phyloP scores from a whole-genome alignment of 2,797 vertebrate species.

The Vireo griseus region DNA sequence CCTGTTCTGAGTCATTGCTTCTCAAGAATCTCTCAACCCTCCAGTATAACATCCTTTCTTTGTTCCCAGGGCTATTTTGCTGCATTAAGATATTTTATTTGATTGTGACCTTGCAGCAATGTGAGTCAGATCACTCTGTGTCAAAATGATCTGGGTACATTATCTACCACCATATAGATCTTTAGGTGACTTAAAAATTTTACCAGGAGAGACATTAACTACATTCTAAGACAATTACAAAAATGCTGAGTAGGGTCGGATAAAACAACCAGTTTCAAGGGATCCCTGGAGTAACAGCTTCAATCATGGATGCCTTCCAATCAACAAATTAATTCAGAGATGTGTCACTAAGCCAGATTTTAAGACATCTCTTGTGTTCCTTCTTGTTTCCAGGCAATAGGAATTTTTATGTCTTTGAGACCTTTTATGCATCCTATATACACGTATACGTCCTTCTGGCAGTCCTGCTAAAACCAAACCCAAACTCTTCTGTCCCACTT shows the following conservation, averaged over 20 bases:
- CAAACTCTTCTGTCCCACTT: not conserved
- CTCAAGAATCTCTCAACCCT: not conserved
- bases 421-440: not conserved
- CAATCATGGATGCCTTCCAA: not conserved
- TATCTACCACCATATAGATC: not conserved
- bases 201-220: not conserved
- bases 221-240: not conserved
- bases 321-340: not conserved
- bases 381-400: not conserved
- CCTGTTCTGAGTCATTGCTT: not conserved
- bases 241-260: not conserved
- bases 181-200: not conserved
- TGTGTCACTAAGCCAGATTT: not conserved
- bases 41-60: not conserved
- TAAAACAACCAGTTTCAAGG: not conserved
- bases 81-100: not conserved
- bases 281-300: not conserved
- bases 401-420: not conserved
- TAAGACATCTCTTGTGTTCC: not conserved
- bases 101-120: not conserved
- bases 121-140: not conserved
- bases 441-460: not conserved
- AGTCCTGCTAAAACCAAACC: not conserved
- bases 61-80: not conserved
- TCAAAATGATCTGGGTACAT: not conserved